A percentile compares a stretch with the other conserved stretches of the same genome.
These are phyloP conservation scores for Phaethon lepturus DNA, from an alignment of 2,113 vertebrate species.

Conservation along the genomic window DNA sequence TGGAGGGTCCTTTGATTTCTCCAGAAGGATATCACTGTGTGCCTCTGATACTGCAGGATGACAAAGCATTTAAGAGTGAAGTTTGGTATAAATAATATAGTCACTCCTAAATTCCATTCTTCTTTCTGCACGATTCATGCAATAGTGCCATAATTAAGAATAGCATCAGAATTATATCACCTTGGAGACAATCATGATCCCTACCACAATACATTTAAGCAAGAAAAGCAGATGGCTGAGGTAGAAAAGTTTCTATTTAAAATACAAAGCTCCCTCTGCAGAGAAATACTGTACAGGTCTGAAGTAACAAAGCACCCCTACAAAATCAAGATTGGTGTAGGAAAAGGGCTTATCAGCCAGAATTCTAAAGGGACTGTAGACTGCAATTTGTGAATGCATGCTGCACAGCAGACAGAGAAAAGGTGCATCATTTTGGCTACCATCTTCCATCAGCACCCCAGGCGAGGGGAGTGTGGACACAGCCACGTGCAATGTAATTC, in stretches of 20 bases:
- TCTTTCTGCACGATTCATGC: not conserved
- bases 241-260: not conserved
- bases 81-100: not conserved
- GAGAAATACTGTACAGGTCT: not conserved
- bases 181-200: slow-evolving; percentile 6
- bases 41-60: slow-evolving; percentile 4
- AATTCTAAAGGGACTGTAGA: not conserved
- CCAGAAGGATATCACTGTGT: not conserved
- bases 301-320: not conserved
- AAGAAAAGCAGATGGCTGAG: slow-evolving; percentile 23
- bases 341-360: not conserved
- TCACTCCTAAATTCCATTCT: not conserved
- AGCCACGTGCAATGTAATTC: not conserved
- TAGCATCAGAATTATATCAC: not conserved
- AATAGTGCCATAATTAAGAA: slow-evolving; percentile 1
- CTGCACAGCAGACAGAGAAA: not conserved
- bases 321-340: not conserved
- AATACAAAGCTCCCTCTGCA: not conserved
- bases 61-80: not conserved
- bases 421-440: not conserved
- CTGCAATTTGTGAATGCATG: not conserved
- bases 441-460: not conserved
- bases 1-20: not conserved
- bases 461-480: not conserved
- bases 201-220: not conserved